Evolutionary conservation across 1,140 invertebrate species (phyloP), one percentile per base, ranked within the genome.

Genomic region (Neodiprion lecontei): DNA sequence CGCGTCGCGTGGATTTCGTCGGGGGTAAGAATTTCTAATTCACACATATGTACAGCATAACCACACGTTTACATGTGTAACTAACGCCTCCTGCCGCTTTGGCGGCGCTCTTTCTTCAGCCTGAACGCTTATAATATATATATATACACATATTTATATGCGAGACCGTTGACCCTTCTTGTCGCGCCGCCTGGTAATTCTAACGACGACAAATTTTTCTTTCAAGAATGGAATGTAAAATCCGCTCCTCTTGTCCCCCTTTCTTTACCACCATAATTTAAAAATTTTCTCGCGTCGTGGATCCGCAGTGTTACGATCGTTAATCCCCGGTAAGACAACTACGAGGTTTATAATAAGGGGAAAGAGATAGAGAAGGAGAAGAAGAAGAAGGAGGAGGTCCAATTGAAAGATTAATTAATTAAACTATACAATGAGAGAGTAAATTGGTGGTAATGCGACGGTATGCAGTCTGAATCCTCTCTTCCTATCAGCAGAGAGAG

Each of bases 381-480:
- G 5, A 3, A 40, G 28, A 40, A 40, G 28, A 5, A 40, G 28
- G 28, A 3, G 28, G 1, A 82, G 81, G 78, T 76, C 79, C 82
- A 83, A 83, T 83, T 83, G 80, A 75, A 79, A 78, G 81, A 83
- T 83, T 83, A 83, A 83, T 83, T 82, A 83, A 83, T 83, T 81
- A 83, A 82, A 77, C 77, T 65, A 74, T 76, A 76, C 73, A 80
- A 76, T 49, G 74, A 81, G 50, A 67, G 77, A 73, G 78, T 83
- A 80, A 83, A 83, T 83, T 83, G 81, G 77, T 75, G 78, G 80
- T 78, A 82, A 81, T 79, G 73, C 78, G 76, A 72, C 65, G 81
- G 79, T 76, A 81, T 80, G 80, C 68, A 66, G 73, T 67, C 21
- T 23, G 28, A 40, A 40, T 40, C 28, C 28, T 40, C 28, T 40